A percentile compares a stretch with the other conserved stretches of the same genome.
Conservation (phyloP, 2,888 invertebrate genomes). For the Aphodius granarius region DNA sequence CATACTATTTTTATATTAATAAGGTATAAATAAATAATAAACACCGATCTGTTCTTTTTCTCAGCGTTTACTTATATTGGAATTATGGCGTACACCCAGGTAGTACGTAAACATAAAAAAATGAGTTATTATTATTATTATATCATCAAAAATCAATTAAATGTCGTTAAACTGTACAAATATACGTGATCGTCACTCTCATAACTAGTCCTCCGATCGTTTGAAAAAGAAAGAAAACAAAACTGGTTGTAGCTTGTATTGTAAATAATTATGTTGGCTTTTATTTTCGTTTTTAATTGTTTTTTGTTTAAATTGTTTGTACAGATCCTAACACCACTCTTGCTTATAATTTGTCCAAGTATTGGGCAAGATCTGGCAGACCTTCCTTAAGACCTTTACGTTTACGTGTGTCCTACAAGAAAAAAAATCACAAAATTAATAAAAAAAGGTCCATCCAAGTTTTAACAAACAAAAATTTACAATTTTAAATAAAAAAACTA, state of each 20-base stretch:
- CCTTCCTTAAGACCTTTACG: constrained; percentile 99
- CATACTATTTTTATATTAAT: constrained; percentile 4
- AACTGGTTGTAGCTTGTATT: constrained; percentile 1
- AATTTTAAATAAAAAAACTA: constrained; percentile 33
- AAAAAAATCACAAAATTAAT: constrained; percentile 45
- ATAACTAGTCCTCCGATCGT: constrained; percentile 2
- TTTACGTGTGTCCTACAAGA: constrained; percentile 95
- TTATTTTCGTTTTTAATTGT: constrained; percentile 5
- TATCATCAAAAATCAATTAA: neutral
- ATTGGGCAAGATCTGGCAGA: constrained; percentile 92
- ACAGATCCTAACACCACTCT: constrained; percentile 47
- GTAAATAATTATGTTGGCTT: constrained; percentile 11
- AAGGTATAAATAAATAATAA: constrained; percentile 6
- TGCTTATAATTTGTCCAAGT: constrained; percentile 97
- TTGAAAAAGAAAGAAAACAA: constrained; percentile 14
- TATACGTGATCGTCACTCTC: constrained; percentile 2
- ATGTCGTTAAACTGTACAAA: constrained; percentile 24
- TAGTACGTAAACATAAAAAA: neutral
- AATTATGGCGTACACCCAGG: neutral
- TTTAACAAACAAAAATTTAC: constrained; percentile 17
- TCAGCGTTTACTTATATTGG: neutral
- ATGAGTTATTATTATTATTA: neutral
- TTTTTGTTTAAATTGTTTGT: constrained; percentile 46
- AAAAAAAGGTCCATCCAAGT: constrained; percentile 3
- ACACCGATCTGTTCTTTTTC: constrained; percentile 1